These are phyloP conservation scores for Drosophila mettleri DNA, from an alignment of 2,888 invertebrate species.

Conservation along the genomic window DNA sequence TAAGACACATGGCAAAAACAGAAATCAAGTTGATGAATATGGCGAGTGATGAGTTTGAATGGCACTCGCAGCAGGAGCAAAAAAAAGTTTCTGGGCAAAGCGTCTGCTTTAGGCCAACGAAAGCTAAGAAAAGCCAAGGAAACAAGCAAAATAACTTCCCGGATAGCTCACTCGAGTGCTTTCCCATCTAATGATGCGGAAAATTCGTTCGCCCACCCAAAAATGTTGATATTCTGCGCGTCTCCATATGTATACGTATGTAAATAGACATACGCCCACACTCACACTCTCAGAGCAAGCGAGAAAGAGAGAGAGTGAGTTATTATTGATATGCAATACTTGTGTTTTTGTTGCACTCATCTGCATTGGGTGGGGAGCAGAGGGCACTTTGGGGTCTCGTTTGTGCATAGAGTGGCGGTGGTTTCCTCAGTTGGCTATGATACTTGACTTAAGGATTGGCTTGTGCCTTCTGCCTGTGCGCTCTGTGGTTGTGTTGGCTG, in stretches of 20 bases:
- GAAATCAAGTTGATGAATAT: slow-evolving; percentile 75
- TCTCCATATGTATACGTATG: neutral
- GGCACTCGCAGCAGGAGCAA: slow-evolving; percentile 45
- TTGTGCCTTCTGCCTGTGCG: neutral
- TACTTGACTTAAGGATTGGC: slow-evolving; percentile 8
- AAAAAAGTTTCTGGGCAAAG: slow-evolving; percentile 38
- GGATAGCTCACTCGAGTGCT: slow-evolving; percentile 70
- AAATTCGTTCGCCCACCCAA: slow-evolving; percentile 66
- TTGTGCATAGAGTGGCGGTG: slow-evolving; percentile 36
- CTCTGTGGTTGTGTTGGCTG: slow-evolving; percentile 43
- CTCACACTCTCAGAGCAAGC: slow-evolving; percentile 11
- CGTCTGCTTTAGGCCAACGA: slow-evolving; percentile 27
- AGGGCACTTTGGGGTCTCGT: slow-evolving; percentile 36
- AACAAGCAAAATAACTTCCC: slow-evolving; percentile 53
- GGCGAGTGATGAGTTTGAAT: slow-evolving; percentile 73
- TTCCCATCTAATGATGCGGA: slow-evolving; percentile 79
- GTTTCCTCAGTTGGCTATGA: slow-evolving; percentile 12
- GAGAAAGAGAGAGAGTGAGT: slow-evolving; percentile 21
- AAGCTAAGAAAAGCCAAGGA: slow-evolving; percentile 21
- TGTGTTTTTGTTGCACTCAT: slow-evolving; percentile 55
- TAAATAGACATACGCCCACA: slow-evolving; percentile 10
- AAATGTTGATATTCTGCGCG: slow-evolving; percentile 14
- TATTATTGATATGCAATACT: slow-evolving; percentile 71
- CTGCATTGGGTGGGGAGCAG: slow-evolving; percentile 24
- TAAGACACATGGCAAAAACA: slow-evolving; percentile 31